These are phyloP conservation scores for Onychostoma macrolepis DNA, from an alignment of 2,113 vertebrate species.

Conservation along the genomic window DNA sequence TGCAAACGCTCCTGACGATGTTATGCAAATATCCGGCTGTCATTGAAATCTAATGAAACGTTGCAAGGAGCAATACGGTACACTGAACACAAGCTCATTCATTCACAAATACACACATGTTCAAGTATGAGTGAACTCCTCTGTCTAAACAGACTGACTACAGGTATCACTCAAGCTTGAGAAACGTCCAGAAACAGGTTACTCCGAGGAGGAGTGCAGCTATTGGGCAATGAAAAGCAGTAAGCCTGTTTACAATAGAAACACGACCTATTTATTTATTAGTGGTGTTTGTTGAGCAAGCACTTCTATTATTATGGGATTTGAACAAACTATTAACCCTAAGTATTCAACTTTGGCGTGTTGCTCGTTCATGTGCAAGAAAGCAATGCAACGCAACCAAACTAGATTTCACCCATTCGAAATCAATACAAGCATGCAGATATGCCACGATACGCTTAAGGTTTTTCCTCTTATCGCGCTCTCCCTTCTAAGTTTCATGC, in stretches of 20 bases:
- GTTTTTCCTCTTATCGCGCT: neutral
- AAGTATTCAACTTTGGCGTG: neutral
- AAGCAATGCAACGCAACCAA: neutral
- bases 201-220: neutral
- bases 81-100: neutral
- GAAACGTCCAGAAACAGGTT: neutral
- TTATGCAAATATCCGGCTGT: neutral
- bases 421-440: neutral
- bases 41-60: neutral
- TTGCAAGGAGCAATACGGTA: neutral
- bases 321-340: neutral
- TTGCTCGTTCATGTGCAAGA: neutral
- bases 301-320: neutral
- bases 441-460: neutral
- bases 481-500: constrained; percentile 57
- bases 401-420: neutral
- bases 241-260: neutral
- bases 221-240: neutral
- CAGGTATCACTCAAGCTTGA: neutral
- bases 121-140: neutral
- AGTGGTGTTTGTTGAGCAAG: neutral
- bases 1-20: neutral
- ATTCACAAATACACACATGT: neutral
- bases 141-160: neutral
- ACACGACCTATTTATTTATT: neutral